phyloP scores from a whole-genome alignment of 2,888 invertebrate genomes.

The Sarcophaga variegata region DNA sequence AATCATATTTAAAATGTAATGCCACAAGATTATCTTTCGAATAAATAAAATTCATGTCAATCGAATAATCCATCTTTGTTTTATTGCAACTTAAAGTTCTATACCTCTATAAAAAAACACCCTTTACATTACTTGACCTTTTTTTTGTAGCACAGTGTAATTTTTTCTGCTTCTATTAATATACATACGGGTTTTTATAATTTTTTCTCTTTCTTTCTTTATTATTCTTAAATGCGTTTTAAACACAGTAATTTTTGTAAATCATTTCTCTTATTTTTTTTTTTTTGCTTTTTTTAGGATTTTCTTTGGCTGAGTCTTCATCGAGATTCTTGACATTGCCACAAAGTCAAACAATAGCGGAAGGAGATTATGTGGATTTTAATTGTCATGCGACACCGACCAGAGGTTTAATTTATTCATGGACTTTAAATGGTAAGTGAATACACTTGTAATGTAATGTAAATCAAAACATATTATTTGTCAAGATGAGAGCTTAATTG shows the following conservation, averaged over 20 bases:
- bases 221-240: not conserved
- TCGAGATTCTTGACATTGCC: conserved; percentile 79
- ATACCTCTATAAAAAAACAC: too few species aligned
- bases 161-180: conserved; percentile 46
- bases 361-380: conserved; percentile 79
- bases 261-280: not conserved
- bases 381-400: conserved; percentile 78
- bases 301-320: conserved; percentile 71
- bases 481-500: too few species aligned
- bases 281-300: conserved; percentile 65
- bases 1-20: too few species aligned
- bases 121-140: too few species aligned
- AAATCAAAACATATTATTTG: not conserved
- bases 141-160: not conserved
- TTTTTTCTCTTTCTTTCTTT: conserved; percentile 3
- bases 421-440: conserved; percentile 80
- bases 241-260: not conserved
- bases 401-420: conserved; percentile 78
- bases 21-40: too few species aligned
- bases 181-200: conserved; percentile 4
- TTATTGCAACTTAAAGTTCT: too few species aligned
- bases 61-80: too few species aligned
- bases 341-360: conserved; percentile 79
- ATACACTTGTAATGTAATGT: not conserved
- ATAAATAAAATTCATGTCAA: too few species aligned